Base-by-base conservation (phyloP, 2,113 vertebrate species). In the Cisticola juncidis region DNA sequence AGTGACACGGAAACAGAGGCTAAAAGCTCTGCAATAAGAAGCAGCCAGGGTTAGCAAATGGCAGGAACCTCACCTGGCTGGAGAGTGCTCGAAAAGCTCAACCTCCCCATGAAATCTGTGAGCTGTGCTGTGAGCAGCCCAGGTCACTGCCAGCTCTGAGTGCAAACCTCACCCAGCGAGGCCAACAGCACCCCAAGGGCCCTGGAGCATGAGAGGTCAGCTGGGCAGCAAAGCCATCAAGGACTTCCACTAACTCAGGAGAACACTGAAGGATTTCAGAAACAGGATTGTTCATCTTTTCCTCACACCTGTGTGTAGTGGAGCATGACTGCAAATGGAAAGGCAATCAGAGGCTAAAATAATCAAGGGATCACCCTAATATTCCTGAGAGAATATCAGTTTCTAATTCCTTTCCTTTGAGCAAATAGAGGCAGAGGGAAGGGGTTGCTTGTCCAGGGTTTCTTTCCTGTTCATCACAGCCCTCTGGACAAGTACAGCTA, bases 1-100 rank as follows among this genome's bases (percentile, higher is more conserved):
- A 92, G 76, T 83, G 90, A 80, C 82, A 88, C 7, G 19, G 71
- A 86, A 96, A 74, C 38, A 73, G 68, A 66, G 82, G 72, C 56
- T 96, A 88, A 96, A 95, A 95, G 76, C 88, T 73, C 56, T 90
- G 80, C 38, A 80, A 29, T 36, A 70, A 70, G 70, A 73, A 90
- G 33, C 22, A 58, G 12, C 54, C 47, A 36, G 26, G 56, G 9
- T 54, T 58, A 86, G 33, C 15, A 31, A 88, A 62, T 35, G 31
- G 35, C 3, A 1, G 5, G 56, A 57, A 62, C 62, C 14, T 22
- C 8, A 0, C 5, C 2, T 0, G 12, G 31, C 45, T 57, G 47
- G 50, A 88, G 54, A 90, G 68, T 20, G 64, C 64, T 90, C 3
- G 0, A 44, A 57, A 70, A 70, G 12, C 35, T 51, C 71, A 1